These are phyloP conservation scores for Iguana delicatissima DNA, from an alignment of 2,797 vertebrate genomes.

Conservation along the genomic window DNA sequence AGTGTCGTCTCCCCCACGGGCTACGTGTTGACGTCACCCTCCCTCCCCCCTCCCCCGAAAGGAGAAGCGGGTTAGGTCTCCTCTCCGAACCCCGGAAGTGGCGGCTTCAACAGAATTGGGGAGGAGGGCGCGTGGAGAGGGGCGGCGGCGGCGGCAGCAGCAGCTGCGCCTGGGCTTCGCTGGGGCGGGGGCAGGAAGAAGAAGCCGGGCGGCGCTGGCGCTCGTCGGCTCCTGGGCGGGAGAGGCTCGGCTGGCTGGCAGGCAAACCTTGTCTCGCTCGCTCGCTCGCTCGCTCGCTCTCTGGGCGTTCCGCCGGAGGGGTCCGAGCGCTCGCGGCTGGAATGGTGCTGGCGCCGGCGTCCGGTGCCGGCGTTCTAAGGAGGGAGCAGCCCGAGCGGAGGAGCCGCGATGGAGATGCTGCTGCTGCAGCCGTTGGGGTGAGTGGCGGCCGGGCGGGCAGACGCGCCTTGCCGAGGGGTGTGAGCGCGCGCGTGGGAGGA, in stretches of 20 bases:
- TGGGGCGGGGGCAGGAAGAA: constrained; percentile 52
- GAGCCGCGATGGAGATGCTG: constrained; percentile 87
- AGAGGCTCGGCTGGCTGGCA: background rate
- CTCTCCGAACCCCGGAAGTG: constrained; percentile 69
- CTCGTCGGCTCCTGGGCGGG: background rate
- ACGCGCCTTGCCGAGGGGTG: background rate
- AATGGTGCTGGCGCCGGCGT: constrained; percentile 88
- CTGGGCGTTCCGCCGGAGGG: constrained; percentile 53
- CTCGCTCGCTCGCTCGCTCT: background rate
- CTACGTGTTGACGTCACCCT: constrained; percentile 62
- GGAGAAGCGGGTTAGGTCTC: constrained; percentile 43
- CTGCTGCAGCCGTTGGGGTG: constrained; percentile 68
- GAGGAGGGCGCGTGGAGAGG: background rate
- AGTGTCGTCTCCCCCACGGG: constrained; percentile 19
- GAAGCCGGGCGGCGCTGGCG: constrained; percentile 51
- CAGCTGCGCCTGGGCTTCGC: background rate
- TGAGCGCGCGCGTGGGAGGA: background rate
- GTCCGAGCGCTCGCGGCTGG: constrained; percentile 81
- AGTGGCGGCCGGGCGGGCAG: background rate
- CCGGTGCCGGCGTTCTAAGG: constrained; percentile 83
- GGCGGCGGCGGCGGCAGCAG: background rate
- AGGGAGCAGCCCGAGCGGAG: constrained; percentile 72
- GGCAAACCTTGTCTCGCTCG: background rate
- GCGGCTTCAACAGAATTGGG: constrained; percentile 70
- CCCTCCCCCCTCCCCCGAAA: background rate